Conservation (phyloP, 2,888 invertebrate species). For the Hyposoter didymator region DNA sequence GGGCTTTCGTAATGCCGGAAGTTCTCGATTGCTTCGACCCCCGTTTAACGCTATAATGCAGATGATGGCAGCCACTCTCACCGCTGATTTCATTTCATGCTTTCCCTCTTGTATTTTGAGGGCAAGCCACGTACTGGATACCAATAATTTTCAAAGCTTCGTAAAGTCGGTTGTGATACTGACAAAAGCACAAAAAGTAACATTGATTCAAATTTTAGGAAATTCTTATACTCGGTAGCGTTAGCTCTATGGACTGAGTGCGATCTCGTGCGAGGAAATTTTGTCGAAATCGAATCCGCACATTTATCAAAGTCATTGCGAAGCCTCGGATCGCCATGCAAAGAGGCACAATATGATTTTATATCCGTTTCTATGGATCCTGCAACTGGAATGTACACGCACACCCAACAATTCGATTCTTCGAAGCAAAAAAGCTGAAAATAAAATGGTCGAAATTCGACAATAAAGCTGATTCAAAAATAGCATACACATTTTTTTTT, state of each 20-base stretch:
- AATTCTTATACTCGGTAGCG: background rate
- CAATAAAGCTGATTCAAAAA: constrained; percentile 68
- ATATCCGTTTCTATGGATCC: background rate
- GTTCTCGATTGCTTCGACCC: constrained; percentile 54
- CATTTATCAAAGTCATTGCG: constrained; percentile 38
- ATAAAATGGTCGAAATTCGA: constrained; percentile 66
- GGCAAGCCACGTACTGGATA: background rate
- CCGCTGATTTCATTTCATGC: constrained; percentile 53
- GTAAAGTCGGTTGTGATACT: background rate
- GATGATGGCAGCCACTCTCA: constrained; percentile 48
- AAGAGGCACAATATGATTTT: background rate
- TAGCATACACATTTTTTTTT: constrained; percentile 44
- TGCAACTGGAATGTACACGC: background rate
- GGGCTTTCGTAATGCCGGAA: constrained; percentile 55
- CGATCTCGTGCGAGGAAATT: too few relatives aligned
- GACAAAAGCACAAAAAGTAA: background rate
- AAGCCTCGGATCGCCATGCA: constrained; percentile 43
- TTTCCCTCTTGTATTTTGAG: constrained; percentile 10
- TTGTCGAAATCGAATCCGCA: constrained; percentile 11
- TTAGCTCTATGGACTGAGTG: background rate
- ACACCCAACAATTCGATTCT: background rate
- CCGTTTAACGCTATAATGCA: constrained; percentile 45
- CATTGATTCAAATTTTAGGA: background rate
- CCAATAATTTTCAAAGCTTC: background rate
- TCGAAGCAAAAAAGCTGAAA: constrained; percentile 55